These are phyloP conservation scores for Leuciscus waleckii DNA, from an alignment of 2,797 vertebrate species.

Conservation along the genomic window DNA sequence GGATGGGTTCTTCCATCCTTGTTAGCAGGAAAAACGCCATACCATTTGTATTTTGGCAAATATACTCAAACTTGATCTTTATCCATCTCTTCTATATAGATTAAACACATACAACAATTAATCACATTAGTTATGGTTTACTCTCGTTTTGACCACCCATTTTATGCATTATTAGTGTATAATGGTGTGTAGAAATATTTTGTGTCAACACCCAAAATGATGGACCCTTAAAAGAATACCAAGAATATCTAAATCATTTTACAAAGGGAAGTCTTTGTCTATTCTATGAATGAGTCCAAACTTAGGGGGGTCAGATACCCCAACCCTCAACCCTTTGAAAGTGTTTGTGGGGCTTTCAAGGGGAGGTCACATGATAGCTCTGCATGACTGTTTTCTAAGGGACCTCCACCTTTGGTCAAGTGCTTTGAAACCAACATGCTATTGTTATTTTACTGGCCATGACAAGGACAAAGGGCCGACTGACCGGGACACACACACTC, in stretches of 20 bases:
- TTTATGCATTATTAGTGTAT: not conserved
- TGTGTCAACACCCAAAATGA: slow-evolving; percentile 18
- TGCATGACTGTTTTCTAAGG: slow-evolving; percentile 68
- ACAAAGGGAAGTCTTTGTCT: slow-evolving; percentile 69
- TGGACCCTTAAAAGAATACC: slow-evolving; percentile 19
- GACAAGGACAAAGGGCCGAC: slow-evolving; percentile 76
- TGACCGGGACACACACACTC: slow-evolving; percentile 62
- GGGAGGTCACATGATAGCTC: slow-evolving; percentile 76
- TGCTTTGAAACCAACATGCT: slow-evolving; percentile 78
- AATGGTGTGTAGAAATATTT: slow-evolving; percentile 23
- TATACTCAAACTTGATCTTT: not conserved
- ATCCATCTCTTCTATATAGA: not conserved
- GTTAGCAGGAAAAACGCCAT: slow-evolving; percentile 30
- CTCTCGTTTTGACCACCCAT: not conserved
- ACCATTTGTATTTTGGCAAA: slow-evolving; percentile 26
- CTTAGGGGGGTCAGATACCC: slow-evolving; percentile 65
- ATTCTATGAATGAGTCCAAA: slow-evolving; percentile 68
- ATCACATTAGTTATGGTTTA: slow-evolving; percentile 7
- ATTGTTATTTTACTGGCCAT: slow-evolving; percentile 80
- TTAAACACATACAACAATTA: slow-evolving; percentile 6
- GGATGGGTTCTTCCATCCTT: slow-evolving; percentile 64
- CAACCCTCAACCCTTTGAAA: slow-evolving; percentile 59
- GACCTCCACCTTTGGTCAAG: slow-evolving; percentile 72
- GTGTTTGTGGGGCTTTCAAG: slow-evolving; percentile 72
- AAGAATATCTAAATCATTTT: slow-evolving; percentile 50